phyloP scores from a whole-genome alignment of 2,888 invertebrate species.

The Ophioninae sp. region DNA sequence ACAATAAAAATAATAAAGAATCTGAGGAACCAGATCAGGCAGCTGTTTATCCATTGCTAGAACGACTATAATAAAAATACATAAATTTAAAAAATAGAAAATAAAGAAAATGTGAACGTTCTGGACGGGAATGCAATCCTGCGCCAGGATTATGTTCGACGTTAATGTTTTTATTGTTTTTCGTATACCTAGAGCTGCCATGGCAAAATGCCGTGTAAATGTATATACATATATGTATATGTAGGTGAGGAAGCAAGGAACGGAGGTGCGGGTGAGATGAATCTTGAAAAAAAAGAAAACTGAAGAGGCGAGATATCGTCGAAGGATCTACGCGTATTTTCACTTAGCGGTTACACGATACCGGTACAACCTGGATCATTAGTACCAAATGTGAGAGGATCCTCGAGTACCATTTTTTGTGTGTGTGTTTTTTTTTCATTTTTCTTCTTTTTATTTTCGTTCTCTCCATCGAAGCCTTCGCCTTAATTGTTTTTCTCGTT shows the following conservation, averaged over 20 bases:
- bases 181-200: slow-evolving; percentile 39
- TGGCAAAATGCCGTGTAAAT: background rate
- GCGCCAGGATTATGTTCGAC: slow-evolving; percentile 67
- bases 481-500: slow-evolving; percentile 52
- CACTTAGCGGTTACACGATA: slow-evolving; percentile 80
- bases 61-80: slow-evolving; percentile 34
- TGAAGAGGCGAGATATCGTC: slow-evolving; percentile 69
- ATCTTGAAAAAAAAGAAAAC: slow-evolving; percentile 27
- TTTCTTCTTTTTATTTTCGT: slow-evolving; percentile 55
- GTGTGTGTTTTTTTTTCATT: no score
- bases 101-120: slow-evolving; percentile 21
- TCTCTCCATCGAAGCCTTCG: slow-evolving; percentile 40
- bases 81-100: no score
- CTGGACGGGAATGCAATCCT: slow-evolving; percentile 24
- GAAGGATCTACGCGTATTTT: slow-evolving; percentile 78
- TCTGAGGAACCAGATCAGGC: slow-evolving; percentile 48
- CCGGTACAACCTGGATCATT: slow-evolving; percentile 75
- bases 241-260: slow-evolving; percentile 4
- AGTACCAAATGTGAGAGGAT: slow-evolving; percentile 74
- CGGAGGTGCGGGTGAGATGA: slow-evolving; percentile 40
- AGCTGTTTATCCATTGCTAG: slow-evolving; percentile 48
- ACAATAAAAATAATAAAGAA: slow-evolving; percentile 24
- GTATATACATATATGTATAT: background rate
- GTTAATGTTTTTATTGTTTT: slow-evolving; percentile 61
- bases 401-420: slow-evolving; percentile 65